Percentiles rank a stretch among this genome's conserved stretches.
Conservation (phyloP, 2,797 vertebrate species). For the Periophthalmus magnuspinnatus region DNA sequence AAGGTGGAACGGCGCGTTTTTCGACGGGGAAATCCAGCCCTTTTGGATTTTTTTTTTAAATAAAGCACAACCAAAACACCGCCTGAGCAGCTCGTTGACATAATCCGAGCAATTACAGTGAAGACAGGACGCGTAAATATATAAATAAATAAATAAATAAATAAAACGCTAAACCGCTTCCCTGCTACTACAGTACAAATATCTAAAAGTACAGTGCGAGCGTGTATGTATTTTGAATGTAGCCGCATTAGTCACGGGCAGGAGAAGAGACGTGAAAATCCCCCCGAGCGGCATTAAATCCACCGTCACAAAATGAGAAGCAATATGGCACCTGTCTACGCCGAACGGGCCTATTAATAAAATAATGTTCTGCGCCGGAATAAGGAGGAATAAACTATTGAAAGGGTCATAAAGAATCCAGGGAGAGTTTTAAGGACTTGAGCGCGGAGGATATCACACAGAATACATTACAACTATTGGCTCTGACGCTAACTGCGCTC, state of each 20-base stretch:
- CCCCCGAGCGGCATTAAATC: background rate
- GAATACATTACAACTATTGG: background rate
- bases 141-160: no score
- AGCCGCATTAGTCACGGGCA: background rate
- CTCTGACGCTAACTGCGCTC: background rate
- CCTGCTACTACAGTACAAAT: background rate
- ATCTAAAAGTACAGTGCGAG: background rate
- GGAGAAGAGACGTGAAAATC: background rate
- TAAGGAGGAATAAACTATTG: background rate
- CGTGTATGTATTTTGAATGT: slow-evolving; percentile 4
- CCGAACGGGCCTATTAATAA: background rate
- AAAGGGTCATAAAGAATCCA: background rate
- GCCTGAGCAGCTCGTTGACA: no score
- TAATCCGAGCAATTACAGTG: background rate
- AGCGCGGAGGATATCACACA: no score
- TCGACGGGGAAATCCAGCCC: no score
- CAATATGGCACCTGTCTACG: slow-evolving; percentile 3
- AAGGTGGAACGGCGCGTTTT: no score
- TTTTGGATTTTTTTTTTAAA: no score
- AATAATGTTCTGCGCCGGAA: background rate
- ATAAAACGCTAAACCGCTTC: background rate
- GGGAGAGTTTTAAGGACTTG: slow-evolving; percentile 5
- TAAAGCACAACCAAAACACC: no score
- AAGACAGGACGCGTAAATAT: background rate
- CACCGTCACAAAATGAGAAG: background rate